Evolutionary conservation across 2,113 vertebrate species (phyloP).

Genomic region (Cricetomys ansorgei): DNA sequence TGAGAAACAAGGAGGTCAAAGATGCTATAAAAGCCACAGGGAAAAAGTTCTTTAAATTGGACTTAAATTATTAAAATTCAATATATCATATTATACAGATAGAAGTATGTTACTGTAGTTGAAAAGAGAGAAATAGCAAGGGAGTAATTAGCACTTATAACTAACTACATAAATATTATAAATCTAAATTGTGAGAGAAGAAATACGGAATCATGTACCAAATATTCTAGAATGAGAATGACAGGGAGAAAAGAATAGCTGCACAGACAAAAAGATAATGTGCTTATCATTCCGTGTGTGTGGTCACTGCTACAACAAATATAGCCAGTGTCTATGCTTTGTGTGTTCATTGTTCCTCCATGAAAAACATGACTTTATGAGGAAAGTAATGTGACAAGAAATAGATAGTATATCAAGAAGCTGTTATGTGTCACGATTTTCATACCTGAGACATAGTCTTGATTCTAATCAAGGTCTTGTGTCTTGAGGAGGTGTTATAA

Average conservation of each 20-base stretch:
- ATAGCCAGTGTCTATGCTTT: background rate
- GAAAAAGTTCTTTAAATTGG: background rate
- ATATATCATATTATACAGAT: background rate
- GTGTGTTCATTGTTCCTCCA: background rate
- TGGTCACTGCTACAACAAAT: background rate
- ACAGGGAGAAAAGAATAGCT: background rate
- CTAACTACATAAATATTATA: background rate
- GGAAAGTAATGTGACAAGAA: background rate
- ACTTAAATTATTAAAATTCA: background rate
- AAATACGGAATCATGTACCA: background rate
- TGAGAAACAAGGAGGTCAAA: conserved; percentile 39
- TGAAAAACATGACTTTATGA: background rate
- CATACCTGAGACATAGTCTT: background rate
- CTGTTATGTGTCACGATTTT: background rate
- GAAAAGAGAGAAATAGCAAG: background rate
- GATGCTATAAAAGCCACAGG: background rate
- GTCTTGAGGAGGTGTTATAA: background rate
- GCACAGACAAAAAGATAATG: background rate
- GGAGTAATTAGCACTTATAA: background rate
- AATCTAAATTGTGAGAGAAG: background rate
- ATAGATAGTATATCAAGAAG: background rate
- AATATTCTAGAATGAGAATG: background rate
- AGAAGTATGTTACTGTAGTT: background rate
- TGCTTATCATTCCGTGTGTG: background rate
- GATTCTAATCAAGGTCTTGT: background rate